These are phyloP conservation scores for Sander lucioperca DNA, from an alignment of 2,113 vertebrate genomes.

Conservation along the genomic window DNA sequence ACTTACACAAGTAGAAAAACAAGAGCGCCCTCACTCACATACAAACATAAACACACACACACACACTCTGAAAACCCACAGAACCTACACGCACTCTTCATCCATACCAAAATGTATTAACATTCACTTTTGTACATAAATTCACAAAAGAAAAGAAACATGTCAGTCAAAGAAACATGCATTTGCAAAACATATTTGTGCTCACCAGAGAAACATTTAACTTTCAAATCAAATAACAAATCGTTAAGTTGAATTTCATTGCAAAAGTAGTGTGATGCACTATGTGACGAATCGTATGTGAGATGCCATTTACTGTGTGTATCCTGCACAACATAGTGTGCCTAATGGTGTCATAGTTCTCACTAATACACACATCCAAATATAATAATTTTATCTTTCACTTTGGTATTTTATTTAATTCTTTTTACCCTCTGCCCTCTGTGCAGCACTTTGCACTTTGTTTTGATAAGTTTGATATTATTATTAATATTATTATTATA, in stretches of 20 bases:
- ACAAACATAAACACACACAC: conserved; percentile 13
- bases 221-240: neutral
- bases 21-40: neutral
- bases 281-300: neutral
- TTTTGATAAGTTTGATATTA: no score
- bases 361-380: conserved; percentile 14
- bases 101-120: conserved; percentile 31
- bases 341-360: conserved; percentile 10
- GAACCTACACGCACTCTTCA: conserved; percentile 14
- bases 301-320: neutral
- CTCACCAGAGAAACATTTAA: neutral
- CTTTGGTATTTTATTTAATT: no score
- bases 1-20: neutral
- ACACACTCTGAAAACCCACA: conserved; percentile 8
- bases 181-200: neutral
- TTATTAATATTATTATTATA: no score
- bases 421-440: no score
- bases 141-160: neutral
- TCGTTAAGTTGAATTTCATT: neutral
- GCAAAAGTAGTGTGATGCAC: neutral
- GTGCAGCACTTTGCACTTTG: no score
- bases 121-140: neutral
- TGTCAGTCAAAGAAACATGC: conserved; percentile 19
- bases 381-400: neutral
- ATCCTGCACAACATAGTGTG: neutral